These are phyloP conservation scores for Aricia artaxerxes DNA, from an alignment of 2,888 invertebrate species.

Conservation along the genomic window DNA sequence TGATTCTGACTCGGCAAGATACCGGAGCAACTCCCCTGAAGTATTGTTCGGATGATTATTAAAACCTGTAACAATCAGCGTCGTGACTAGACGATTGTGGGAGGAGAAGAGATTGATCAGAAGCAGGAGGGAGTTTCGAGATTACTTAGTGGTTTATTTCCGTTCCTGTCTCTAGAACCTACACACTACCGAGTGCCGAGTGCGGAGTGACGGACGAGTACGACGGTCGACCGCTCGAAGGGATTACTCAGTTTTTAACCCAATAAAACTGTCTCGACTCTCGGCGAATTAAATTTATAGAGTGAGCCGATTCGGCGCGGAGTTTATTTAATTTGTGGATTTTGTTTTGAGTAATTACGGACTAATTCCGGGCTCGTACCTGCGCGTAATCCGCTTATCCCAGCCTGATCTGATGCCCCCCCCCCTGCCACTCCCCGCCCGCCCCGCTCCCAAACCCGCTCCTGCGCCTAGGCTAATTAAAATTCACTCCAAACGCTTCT, in stretches of 20 bases:
- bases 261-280: background rate
- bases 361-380: background rate
- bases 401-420: background rate
- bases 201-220: background rate
- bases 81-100: background rate
- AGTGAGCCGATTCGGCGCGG: background rate
- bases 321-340: conserved; percentile 17
- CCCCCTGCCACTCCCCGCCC: background rate
- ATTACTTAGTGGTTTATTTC: no score
- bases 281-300: background rate
- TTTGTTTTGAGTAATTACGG: conserved; percentile 12
- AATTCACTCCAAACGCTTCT: conserved; percentile 7
- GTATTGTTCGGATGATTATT: background rate
- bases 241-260: conserved; percentile 1
- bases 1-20: conserved; percentile 9
- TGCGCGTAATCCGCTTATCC: conserved; percentile 22
- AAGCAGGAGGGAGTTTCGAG: background rate
- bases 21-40: background rate
- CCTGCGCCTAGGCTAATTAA: background rate
- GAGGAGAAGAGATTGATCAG: background rate
- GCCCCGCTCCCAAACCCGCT: background rate
- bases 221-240: background rate
- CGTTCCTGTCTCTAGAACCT: background rate
- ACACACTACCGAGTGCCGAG: background rate
- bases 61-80: background rate